Evolutionary conservation across 2,113 vertebrate species (phyloP).

Genomic region (Rhea americana): DNA sequence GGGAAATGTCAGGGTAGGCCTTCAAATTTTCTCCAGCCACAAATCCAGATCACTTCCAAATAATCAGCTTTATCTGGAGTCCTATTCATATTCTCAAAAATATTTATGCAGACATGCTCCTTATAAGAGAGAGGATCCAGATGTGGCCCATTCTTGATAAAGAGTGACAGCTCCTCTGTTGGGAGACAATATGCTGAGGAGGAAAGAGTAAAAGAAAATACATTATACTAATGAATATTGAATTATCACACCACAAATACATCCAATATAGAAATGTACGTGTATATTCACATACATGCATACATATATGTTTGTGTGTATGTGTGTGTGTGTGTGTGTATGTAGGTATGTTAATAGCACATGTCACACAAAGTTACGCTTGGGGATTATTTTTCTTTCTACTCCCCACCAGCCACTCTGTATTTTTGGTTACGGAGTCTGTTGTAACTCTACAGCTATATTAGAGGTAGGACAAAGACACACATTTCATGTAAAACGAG

Average conservation of each 20-base stretch:
- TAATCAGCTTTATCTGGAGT: neutral
- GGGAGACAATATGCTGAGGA: neutral
- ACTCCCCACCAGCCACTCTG: neutral
- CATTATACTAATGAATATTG: neutral
- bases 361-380: neutral
- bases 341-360: neutral
- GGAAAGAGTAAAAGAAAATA: neutral
- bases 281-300: rapidly evolving
- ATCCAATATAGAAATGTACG: rapidly evolving
- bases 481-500: neutral
- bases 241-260: neutral
- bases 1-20: neutral
- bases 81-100: neutral
- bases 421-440: neutral
- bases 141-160: neutral
- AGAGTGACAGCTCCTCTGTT: neutral
- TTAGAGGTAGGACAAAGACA: neutral
- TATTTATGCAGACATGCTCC: neutral
- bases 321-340: too few species aligned
- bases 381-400: neutral
- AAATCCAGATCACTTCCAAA: neutral
- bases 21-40: neutral
- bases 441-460: neutral
- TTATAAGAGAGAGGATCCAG: rapidly evolving
- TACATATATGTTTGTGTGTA: too few species aligned